Evolutionary conservation across 1,140 invertebrate species (phyloP).

Genomic region (Pentalonia nigronervosa): DNA sequence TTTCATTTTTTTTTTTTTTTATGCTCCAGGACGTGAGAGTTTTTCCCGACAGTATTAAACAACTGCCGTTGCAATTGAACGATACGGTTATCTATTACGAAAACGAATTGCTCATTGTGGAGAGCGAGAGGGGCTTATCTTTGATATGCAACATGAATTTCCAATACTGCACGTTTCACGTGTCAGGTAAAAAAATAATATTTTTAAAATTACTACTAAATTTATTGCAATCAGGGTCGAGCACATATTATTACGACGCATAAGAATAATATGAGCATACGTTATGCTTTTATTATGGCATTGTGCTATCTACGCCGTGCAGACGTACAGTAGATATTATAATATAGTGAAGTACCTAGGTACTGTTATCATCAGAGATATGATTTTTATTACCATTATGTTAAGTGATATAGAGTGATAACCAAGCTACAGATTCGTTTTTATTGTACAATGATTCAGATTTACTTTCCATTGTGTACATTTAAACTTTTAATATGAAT

Average conservation of each 20-base stretch:
- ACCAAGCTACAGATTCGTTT: not conserved
- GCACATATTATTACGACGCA: not conserved
- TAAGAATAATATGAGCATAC: not conserved
- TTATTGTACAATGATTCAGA: not conserved
- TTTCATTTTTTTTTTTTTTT: not conserved
- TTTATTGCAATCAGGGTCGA: not conserved
- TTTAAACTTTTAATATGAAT: too few species aligned
- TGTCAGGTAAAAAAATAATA: conserved; percentile 63
- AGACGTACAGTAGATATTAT: not conserved
- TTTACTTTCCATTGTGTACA: not conserved
- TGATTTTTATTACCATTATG: not conserved
- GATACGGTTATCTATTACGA: conserved; percentile 69
- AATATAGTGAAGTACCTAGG: not conserved
- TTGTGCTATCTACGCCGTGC: not conserved
- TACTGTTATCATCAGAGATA: not conserved
- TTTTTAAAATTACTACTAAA: not conserved
- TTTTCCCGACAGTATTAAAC: conserved; percentile 51
- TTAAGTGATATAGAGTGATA: not conserved
- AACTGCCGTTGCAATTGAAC: conserved; percentile 66
- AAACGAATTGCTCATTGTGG: conserved; percentile 69
- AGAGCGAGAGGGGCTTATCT: conserved; percentile 68
- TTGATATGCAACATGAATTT: conserved; percentile 73
- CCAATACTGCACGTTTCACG: conserved; percentile 65
- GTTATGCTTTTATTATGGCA: not conserved
- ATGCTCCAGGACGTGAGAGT: conserved; percentile 45